A percentile compares a stretch with the other conserved stretches of the same genome.
phyloP scores from a whole-genome alignment of 30 jellyfish, hydroid and myxozoan genomes.

The Aurelia sp. region DNA sequence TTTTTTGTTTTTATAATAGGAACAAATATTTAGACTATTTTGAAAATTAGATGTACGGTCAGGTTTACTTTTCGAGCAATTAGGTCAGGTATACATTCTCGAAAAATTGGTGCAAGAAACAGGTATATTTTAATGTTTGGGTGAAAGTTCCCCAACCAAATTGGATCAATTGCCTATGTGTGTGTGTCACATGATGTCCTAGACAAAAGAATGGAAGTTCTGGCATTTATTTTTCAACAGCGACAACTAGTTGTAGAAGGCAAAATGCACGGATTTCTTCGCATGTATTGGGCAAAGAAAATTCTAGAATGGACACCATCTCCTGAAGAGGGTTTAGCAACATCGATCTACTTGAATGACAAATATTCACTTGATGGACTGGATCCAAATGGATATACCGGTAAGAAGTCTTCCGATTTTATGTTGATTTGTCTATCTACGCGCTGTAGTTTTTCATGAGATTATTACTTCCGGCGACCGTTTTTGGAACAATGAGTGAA shows the following conservation, averaged over 20 bases:
- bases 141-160: too few species aligned
- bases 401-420: constrained; percentile 7
- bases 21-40: too few species aligned
- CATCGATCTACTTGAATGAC: constrained; percentile 70
- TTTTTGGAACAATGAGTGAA: too few species aligned
- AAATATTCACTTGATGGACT: constrained; percentile 82
- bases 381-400: constrained; percentile 88
- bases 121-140: too few species aligned
- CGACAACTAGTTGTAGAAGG: constrained; percentile 75
- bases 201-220: background rate
- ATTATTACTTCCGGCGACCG: too few species aligned
- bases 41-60: too few species aligned
- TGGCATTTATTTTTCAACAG: background rate
- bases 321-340: constrained; percentile 76
- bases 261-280: constrained; percentile 89
- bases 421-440: too few species aligned
- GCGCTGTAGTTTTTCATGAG: too few species aligned
- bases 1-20: too few species aligned
- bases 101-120: too few species aligned
- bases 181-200: background rate
- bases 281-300: constrained; percentile 97
- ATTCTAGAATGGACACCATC: constrained; percentile 89
- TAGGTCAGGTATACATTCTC: too few species aligned
- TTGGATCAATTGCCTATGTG: background rate
- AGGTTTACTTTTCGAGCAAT: too few species aligned